Percentiles rank a stretch among this genome's conserved stretches.
Evolutionary conservation across 2,797 vertebrate genomes (phyloP).

Genomic region (Chrysocyon brachyurus): DNA sequence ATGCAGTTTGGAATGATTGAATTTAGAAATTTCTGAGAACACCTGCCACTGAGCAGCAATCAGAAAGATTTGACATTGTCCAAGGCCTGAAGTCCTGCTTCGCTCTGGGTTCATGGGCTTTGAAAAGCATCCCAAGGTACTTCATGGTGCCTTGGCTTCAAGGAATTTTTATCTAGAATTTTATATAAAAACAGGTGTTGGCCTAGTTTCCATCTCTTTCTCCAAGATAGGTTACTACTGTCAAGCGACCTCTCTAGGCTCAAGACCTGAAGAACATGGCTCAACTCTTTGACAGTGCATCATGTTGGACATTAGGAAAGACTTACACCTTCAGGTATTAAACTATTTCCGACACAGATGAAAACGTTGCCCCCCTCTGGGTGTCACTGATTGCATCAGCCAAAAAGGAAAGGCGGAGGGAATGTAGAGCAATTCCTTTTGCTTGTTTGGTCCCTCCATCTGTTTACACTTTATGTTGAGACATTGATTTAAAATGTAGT

Average conservation of each 20-base stretch:
- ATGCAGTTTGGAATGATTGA: conserved; percentile 33
- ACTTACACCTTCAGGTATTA: neutral
- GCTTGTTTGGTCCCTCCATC: conserved; percentile 81
- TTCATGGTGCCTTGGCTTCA: conserved; percentile 82
- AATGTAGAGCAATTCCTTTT: conserved; percentile 84
- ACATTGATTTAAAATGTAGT: conserved; percentile 90
- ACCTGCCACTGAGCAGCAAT: neutral
- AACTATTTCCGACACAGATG: neutral
- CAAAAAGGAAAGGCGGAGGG: conserved; percentile 81
- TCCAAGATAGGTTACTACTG: neutral
- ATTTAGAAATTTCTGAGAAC: conserved; percentile 23
- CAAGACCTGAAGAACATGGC: neutral
- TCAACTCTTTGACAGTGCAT: neutral
- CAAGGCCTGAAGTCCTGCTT: conserved; percentile 18
- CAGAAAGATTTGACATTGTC: conserved; percentile 1
- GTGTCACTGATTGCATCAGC: conserved; percentile 51
- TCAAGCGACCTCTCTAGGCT: neutral
- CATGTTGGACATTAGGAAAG: neutral
- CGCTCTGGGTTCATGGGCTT: conserved; percentile 13
- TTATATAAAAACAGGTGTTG: neutral
- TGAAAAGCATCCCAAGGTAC: conserved; percentile 79
- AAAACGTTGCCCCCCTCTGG: neutral
- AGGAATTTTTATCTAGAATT: conserved; percentile 65
- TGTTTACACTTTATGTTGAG: conserved; percentile 91
- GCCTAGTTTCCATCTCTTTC: conserved; percentile 53